Evolutionary conservation across 2,888 invertebrate genomes (phyloP), one percentile per base, ranked within the genome.

Genomic region (Drosophila subquinaria): DNA sequence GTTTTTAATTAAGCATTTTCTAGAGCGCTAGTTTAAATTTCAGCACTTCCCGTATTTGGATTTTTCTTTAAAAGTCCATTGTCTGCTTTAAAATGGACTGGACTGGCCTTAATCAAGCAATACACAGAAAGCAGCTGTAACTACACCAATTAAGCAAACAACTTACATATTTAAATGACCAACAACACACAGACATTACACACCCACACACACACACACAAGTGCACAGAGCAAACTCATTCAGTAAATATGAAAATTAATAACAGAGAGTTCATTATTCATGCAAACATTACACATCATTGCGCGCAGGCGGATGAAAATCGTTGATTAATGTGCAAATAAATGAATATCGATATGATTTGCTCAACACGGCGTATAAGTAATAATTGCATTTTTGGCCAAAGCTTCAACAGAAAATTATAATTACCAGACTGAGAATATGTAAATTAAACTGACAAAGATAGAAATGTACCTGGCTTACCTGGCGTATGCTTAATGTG

Each of bases 271-370:
- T 56, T 60, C 68, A 73, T 71, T 81, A 73, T 73, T 63, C 66
- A 73, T 67, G 70, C 73, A 73, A 68, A 74, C 52, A 70, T 89
- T 88, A 66, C 89, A 77, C 75, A 69, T 80, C 69, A 79, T 74
- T 89, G 82, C 61, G 23, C 55, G n/a, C 52, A 9, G 50, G 50
- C 60, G 45, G 38, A 42, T 52, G 51, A 4, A 56, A 65, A 82
- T 78, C 60, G 66, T 72, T 88, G 88, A 86, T 89, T 89, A 80
- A 88, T 84, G 85, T 67, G 63, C 57, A 64, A 50, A 64, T 57
- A 62, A 76, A 40, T 59, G 61, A 69, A 75, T 69, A 65, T 65
- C 60, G 56, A 57, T 57, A 47, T 48, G 45, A 50, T 75, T 69
- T 69, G 71, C 40, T 13, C 47, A 45, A 47, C 59, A 47, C 13